Evolutionary conservation across 2,888 invertebrate species (phyloP), one percentile per base, ranked within the genome.

Genomic region (Escarpia spicata): DNA sequence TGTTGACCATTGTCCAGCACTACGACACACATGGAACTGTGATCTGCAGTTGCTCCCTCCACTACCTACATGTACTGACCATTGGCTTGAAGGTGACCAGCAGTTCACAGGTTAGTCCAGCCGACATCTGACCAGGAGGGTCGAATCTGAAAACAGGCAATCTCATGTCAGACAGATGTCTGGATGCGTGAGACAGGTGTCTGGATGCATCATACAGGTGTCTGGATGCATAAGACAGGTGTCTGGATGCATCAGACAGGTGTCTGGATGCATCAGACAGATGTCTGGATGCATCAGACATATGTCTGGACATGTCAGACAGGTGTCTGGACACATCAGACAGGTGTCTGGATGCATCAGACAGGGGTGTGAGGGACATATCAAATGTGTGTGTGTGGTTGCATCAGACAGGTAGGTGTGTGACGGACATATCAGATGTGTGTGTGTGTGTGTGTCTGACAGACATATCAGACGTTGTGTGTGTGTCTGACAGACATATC

Each of bases 111-210:
- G 96, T 96, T 93, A 96, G 94, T 52, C 96, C 96, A 90, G 96
- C 96, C 26, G 96, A 96, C 95, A 96, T 95, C 94, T 96, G 96
- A 9, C 96, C 96, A 91, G 96, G 96, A 8, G 96, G 96, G 92
- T 96, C 95, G 95, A 96, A 96, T 45, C 96, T 96, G 94, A 92
- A 94, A 94, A 45, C 9, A 93, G 43, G 60, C 45, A 92, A 37
- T 12, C 75, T 75, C 75, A 75, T 37, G 37, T 91, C 91, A 43
- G 91, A 43, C 91, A 43, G 91, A 3, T 91, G 43, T 43, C 15
- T 91, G 91, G 15, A 43, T 31, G 37, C 43, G 15, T 19, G 19
- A 43, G 90, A 90, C 90, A 43, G 90, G 37, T 37, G 90, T 90
- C 12, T 90, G 15, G 26, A 60, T 26, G 15, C 60, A 60, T 19